Conservation (phyloP, 1,140 invertebrate genomes). For the Brevipalpus yothersi region DNA sequence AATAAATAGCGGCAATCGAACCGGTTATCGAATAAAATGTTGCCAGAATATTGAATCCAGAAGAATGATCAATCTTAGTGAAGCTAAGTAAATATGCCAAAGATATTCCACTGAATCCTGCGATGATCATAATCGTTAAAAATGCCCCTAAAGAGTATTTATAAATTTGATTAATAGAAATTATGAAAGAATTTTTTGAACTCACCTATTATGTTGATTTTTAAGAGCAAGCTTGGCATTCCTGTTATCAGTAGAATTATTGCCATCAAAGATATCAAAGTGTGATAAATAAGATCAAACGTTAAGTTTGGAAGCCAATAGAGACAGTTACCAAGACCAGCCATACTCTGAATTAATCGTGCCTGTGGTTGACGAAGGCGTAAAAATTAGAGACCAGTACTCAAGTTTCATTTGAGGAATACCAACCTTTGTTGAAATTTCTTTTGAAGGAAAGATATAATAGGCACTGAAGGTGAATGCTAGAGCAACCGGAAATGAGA, state of each 20-base stretch:
- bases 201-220: not conserved
- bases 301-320: constrained; percentile 11
- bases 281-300: constrained; percentile 9
- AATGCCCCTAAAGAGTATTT: not conserved
- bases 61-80: constrained; percentile 3
- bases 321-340: constrained; percentile 4
- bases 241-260: constrained; percentile 4
- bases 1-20: not conserved
- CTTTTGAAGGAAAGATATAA: not conserved
- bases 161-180: not conserved
- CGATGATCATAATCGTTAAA: constrained; percentile 9
- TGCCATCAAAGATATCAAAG: constrained; percentile 2
- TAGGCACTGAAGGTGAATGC: not conserved
- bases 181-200: not conserved
- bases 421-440: not conserved
- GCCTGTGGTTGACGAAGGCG: constrained; percentile 4
- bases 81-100: constrained; percentile 12
- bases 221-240: too few species aligned
- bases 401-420: not conserved
- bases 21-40: constrained; percentile 8
- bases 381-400: not conserved
- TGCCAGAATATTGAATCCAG: constrained; percentile 10
- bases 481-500: not conserved
- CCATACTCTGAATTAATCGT: constrained; percentile 14
- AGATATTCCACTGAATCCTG: constrained; percentile 12